These are phyloP conservation scores for Tauraco hartlaubi DNA, from an alignment of 2,797 vertebrate genomes.

Conservation along the genomic window DNA sequence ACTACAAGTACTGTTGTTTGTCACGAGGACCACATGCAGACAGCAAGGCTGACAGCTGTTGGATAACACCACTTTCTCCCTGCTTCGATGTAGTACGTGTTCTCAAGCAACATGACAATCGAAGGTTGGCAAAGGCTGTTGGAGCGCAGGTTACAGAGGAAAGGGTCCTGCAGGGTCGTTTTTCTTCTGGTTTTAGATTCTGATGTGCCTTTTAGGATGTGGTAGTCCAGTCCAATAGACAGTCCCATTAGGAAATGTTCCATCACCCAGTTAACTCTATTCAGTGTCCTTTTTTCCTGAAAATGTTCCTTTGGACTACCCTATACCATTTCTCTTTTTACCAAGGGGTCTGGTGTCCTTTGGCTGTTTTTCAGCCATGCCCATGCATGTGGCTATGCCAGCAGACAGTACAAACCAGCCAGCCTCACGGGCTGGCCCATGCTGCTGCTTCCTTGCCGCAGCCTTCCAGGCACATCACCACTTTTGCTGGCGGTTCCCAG, in stretches of 20 bases:
- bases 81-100: not conserved
- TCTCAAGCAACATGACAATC: not conserved
- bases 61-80: not conserved
- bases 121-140: not conserved
- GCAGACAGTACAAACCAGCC: accelerated
- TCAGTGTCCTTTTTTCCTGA: accelerated
- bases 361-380: not conserved
- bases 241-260: not conserved
- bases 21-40: accelerated
- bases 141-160: not conserved
- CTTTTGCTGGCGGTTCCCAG: not conserved
- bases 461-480: not conserved
- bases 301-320: not conserved
- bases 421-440: accelerated
- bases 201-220: not conserved
- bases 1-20: not conserved
- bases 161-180: not conserved
- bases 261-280: not conserved
- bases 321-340: not conserved
- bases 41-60: not conserved
- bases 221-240: not conserved
- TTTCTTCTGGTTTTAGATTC: not conserved
- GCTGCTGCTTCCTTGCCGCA: accelerated
- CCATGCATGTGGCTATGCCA: accelerated
- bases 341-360: not conserved